phyloP scores from a whole-genome alignment of 2,888 invertebrate species.

The Camponotus fellah region DNA sequence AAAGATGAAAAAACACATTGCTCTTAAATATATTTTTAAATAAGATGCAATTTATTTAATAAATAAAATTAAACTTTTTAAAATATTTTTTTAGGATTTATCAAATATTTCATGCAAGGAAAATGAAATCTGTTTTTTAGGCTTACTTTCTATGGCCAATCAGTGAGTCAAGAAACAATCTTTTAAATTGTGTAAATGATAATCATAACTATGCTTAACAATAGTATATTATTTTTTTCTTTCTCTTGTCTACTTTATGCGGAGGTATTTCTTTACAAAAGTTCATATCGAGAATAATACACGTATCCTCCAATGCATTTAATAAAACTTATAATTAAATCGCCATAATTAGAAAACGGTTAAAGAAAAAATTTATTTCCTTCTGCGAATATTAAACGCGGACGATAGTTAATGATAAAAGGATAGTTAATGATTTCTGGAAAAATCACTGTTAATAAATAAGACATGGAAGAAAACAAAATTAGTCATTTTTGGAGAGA shows the following conservation, averaged over 20 bases:
- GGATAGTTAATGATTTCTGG: constrained; percentile 14
- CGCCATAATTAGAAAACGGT: constrained; percentile 41
- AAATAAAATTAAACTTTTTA: not conserved
- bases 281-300: constrained; percentile 25
- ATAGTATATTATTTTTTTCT: too few species aligned
- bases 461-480: not conserved
- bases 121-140: not conserved
- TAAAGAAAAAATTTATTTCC: not conserved
- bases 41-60: not conserved
- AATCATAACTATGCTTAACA: not conserved
- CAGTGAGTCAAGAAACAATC: not conserved
- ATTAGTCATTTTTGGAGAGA: not conserved
- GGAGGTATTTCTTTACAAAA: not conserved
- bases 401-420: not conserved
- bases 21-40: not conserved
- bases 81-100: not conserved
- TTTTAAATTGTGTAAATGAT: not conserved
- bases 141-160: too few species aligned
- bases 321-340: constrained; percentile 66
- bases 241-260: too few species aligned
- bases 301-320: constrained; percentile 23
- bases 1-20: not conserved
- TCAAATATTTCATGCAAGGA: not conserved
- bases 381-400: not conserved
- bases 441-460: not conserved